Evolutionary conservation across 2,888 invertebrate species (phyloP).

Genomic region (Dusona sp.): DNA sequence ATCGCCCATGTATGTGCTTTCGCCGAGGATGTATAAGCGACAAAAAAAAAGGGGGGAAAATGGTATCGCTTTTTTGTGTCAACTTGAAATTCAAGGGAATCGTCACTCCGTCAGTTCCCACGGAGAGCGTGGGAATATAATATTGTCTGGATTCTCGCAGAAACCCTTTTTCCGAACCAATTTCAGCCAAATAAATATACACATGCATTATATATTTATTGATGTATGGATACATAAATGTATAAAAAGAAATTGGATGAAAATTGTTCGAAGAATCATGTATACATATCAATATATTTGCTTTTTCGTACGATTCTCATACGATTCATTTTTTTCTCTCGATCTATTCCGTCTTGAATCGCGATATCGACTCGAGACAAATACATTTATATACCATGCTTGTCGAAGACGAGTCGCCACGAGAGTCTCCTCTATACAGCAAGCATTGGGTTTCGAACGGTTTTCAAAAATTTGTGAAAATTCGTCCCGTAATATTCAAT

Average conservation of each 20-base stretch:
- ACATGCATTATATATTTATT: neutral
- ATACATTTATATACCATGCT: no score
- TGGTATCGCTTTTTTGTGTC: conserved; percentile 1
- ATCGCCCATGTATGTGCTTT: conserved; percentile 8
- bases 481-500: no score
- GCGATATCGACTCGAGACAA: no score
- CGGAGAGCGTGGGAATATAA: conserved; percentile 59
- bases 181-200: neutral
- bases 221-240: neutral
- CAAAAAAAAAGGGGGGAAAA: conserved; percentile 3
- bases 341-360: neutral
- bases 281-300: neutral
- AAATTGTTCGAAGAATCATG: neutral
- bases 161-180: conserved; percentile 6
- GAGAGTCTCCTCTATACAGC: no score
- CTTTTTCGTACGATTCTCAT: conserved; percentile 15
- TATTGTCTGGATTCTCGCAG: conserved; percentile 44
- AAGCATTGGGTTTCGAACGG: no score
- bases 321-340: neutral
- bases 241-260: neutral
- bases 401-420: no score
- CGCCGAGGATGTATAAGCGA: neutral
- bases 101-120: conserved; percentile 55
- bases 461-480: no score
- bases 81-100: conserved; percentile 45